phyloP scores from a whole-genome alignment of 2,888 invertebrate species.

The Scaptomyza parva region DNA sequence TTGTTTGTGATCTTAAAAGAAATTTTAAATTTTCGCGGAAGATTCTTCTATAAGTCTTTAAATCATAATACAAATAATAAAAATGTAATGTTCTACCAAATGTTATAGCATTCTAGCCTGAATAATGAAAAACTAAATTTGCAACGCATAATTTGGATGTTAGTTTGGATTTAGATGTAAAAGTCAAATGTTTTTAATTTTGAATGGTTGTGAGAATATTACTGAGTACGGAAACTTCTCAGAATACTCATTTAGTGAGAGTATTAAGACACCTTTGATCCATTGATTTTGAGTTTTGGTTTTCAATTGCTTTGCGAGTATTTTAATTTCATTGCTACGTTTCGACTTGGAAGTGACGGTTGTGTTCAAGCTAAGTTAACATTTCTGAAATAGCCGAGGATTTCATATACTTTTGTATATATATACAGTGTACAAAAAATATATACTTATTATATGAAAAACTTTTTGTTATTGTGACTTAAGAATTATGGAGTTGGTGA shows the following conservation, averaged over 20 bases:
- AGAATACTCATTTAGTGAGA: slow-evolving; percentile 27
- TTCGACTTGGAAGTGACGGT: slow-evolving; percentile 67
- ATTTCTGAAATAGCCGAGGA: slow-evolving; percentile 23
- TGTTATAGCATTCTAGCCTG: background rate
- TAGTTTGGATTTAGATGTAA: slow-evolving; percentile 18
- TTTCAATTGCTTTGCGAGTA: slow-evolving; percentile 37
- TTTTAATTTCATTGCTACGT: slow-evolving; percentile 56
- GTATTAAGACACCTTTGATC: slow-evolving; percentile 63
- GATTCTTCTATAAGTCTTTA: no score
- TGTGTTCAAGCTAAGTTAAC: slow-evolving; percentile 48
- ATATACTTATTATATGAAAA: slow-evolving; percentile 19
- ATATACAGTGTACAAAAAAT: slow-evolving; percentile 12
- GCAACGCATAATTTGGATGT: no score
- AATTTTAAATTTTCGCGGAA: no score
- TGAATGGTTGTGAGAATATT: slow-evolving; percentile 22
- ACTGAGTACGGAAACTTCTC: slow-evolving; percentile 16
- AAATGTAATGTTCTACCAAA: background rate
- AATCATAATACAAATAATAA: no score
- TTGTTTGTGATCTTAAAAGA: background rate
- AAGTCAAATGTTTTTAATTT: slow-evolving; percentile 14
- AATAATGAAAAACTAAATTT: background rate
- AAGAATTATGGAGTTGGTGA: slow-evolving; percentile 57
- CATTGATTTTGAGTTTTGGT: slow-evolving; percentile 36
- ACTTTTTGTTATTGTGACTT: slow-evolving; percentile 13
- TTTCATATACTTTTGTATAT: slow-evolving; percentile 16